phyloP scores from a whole-genome alignment of 2,797 vertebrate genomes.

The Paramormyrops hopkinsi region DNA sequence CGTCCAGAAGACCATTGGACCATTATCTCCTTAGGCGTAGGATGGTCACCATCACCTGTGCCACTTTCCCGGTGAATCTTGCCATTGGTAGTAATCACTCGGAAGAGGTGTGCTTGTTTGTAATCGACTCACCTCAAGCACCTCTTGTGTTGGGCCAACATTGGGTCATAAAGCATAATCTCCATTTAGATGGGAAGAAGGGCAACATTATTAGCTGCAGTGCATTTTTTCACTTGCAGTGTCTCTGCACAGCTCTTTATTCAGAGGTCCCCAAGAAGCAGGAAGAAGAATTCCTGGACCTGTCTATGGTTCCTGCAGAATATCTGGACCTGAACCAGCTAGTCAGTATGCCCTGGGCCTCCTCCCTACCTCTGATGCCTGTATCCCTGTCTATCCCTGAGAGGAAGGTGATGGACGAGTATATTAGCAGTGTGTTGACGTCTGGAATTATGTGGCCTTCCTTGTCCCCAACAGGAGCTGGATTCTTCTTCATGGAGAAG shows the following conservation, averaged over 20 bases:
- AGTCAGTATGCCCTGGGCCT: too few species aligned
- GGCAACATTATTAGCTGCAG: background rate
- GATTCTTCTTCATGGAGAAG: too few species aligned
- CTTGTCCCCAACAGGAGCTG: too few species aligned
- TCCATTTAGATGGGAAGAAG: background rate
- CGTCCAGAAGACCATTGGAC: background rate
- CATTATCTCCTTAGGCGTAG: background rate
- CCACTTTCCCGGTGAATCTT: background rate
- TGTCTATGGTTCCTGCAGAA: too few species aligned
- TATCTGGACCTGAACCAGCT: too few species aligned
- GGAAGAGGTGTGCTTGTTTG: background rate
- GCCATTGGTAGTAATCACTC: background rate
- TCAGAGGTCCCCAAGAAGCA: background rate
- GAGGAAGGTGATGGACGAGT: too few species aligned
- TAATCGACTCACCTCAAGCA: background rate
- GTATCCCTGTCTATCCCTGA: too few species aligned
- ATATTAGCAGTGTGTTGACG: too few species aligned
- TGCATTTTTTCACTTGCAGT: background rate
- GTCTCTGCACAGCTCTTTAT: background rate
- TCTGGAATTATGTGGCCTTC: too few species aligned
- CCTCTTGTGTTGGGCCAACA: background rate
- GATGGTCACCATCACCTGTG: background rate
- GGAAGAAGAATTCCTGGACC: background rate
- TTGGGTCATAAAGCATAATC: background rate
- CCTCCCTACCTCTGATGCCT: too few species aligned